A percentile compares a stretch with the other conserved stretches of the same genome.
Evolutionary conservation across 2,113 vertebrate species (phyloP).

Genomic region (Columbina picui): DNA sequence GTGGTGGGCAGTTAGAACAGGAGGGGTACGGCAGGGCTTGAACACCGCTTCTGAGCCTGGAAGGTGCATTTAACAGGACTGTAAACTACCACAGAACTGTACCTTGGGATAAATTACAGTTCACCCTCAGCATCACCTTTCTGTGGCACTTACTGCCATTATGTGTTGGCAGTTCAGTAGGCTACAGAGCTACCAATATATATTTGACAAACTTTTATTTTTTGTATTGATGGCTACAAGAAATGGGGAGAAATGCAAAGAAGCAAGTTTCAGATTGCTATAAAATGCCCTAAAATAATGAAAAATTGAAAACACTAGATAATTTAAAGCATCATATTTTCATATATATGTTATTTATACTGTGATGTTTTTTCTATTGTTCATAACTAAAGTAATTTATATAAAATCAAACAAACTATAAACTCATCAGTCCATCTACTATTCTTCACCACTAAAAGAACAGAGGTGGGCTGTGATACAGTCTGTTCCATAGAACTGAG

Average conservation of each 20-base stretch:
- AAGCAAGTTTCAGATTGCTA: not conserved
- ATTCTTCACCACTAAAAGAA: not conserved
- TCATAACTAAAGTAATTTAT: not conserved
- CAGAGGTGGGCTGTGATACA: not conserved
- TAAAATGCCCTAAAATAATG: not conserved
- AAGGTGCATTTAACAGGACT: not conserved
- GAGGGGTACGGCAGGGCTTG: not conserved
- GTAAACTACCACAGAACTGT: not conserved
- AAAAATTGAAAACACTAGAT: not conserved
- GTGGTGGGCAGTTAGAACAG: not conserved
- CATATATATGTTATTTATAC: not conserved
- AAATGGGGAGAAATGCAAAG: not conserved
- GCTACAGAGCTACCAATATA: not conserved
- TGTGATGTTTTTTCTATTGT: not conserved
- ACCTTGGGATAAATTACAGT: constrained; percentile 22
- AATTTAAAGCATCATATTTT: not conserved
- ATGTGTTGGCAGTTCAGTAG: not conserved
- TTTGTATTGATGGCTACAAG: not conserved
- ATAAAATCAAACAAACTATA: not conserved
- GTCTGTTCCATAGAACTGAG: not conserved
- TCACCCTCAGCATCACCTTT: constrained; percentile 39
- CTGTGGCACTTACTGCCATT: not conserved
- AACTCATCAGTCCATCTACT: not conserved
- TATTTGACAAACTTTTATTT: not conserved
- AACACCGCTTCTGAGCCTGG: not conserved